phyloP scores from a whole-genome alignment of 2,888 invertebrate species.

The Phania funesta region DNA sequence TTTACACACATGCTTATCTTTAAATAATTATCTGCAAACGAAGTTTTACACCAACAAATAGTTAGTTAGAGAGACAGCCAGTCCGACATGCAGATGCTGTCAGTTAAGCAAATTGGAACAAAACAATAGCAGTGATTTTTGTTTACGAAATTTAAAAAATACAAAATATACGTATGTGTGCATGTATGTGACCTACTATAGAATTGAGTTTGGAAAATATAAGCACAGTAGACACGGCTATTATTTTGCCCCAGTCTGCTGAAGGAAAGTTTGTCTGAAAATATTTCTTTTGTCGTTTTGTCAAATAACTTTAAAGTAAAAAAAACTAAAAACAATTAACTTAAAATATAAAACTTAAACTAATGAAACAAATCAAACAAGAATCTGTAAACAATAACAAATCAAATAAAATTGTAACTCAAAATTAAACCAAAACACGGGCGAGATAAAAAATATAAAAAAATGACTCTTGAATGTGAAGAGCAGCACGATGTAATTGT shows the following conservation, averaged over 20 bases:
- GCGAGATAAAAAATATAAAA: slow-evolving; percentile 3
- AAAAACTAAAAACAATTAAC: neutral
- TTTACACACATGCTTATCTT: neutral
- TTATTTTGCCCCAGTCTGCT: neutral
- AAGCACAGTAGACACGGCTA: neutral
- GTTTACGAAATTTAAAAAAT: neutral
- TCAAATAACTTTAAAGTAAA: neutral
- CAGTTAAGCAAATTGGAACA: neutral
- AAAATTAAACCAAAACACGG: slow-evolving; percentile 1
- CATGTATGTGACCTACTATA: neutral
- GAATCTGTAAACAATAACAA: neutral
- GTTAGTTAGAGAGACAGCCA: neutral
- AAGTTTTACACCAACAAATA: too few relatives aligned
- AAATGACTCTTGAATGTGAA: slow-evolving; percentile 79
- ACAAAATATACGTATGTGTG: too few relatives aligned
- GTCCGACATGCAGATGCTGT: neutral
- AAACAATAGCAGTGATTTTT: neutral
- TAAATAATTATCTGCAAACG: neutral
- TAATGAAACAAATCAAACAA: neutral
- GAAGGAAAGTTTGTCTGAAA: neutral
- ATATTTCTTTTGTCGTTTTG: neutral
- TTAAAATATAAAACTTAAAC: neutral
- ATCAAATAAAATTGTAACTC: neutral
- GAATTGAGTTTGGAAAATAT: neutral
- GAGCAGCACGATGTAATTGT: slow-evolving; percentile 79